Base-by-base conservation (phyloP, 2,113 vertebrate genomes). In the Neolamprologus cancellatus region DNA sequence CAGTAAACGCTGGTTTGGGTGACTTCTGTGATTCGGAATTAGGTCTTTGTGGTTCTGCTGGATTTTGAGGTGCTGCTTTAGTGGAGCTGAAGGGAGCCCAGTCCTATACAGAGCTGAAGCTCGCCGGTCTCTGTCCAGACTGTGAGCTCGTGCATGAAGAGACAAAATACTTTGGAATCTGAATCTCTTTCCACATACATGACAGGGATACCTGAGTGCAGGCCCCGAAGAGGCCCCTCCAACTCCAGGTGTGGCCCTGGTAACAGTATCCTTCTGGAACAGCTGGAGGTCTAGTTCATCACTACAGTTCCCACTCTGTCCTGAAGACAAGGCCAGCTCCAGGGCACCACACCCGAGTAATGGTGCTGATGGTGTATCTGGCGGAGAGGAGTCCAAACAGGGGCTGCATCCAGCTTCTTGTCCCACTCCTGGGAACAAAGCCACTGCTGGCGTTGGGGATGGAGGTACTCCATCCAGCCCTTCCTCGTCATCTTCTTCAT, bases 151-250 rank as follows among this genome's bases (percentile, higher is more conserved):
- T 28, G 97, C 96, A 61, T 98, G 98, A 81, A 98, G 95, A n/a
- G 98, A 98, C 90, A 98, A 92, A 91, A 98, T 98, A 85, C 97
- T 98, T 94, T 98, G 98, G 95, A 98, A 98, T 82, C 98, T 93
- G 91, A 98, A 98, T 85, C 97, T 96, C 93, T 98, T 98, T 50
- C 98, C 97, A 12, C 98, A 98, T 6, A 98, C 96, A 5, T 96
- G 96, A 84, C 98, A 98, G 2, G 97, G 97, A 87, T 97, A 98
- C 83, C 95, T 94, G 66, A 97, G 90, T 53, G 94, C 88, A 30
- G 95, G 93, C 41, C 96, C 96, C 0, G 94, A 90, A 4, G 92
- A 83, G 55, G 61, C 88, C 86, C 93, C 90, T 89, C 90, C 87
- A 66, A 59, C 61, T 93, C 94, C 93, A 9, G 94, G 84, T 57